A percentile compares a stretch with the other conserved stretches of the same genome.
These are phyloP conservation scores for Chitala chitala DNA, from an alignment of 2,113 vertebrate genomes.

Conservation along the genomic window DNA sequence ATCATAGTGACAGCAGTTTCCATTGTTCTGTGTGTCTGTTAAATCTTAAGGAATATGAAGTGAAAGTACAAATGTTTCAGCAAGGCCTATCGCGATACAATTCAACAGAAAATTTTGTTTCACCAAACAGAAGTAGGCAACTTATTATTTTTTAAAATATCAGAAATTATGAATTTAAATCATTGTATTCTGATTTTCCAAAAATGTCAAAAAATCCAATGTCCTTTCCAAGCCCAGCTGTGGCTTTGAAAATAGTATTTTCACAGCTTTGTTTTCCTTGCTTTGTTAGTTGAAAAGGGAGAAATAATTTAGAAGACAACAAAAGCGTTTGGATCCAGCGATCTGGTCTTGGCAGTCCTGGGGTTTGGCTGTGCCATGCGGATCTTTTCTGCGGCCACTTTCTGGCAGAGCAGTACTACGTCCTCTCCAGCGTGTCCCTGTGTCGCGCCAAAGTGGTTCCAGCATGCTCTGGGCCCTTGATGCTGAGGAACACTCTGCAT, in stretches of 20 bases:
- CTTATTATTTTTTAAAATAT: not conserved
- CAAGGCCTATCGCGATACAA: not conserved
- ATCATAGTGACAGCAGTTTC: not conserved
- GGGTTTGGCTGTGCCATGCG: not conserved
- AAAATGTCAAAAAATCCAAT: not conserved
- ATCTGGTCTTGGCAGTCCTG: not conserved
- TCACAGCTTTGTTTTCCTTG: no score
- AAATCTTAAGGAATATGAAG: not conserved
- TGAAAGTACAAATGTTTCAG: not conserved
- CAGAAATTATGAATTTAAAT: not conserved
- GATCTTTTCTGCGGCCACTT: not conserved
- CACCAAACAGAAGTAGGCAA: no score
- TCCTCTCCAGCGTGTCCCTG: constrained; percentile 23
- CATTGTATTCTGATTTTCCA: not conserved
- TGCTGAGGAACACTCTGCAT: constrained; percentile 26
- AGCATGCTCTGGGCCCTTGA: constrained; percentile 25
- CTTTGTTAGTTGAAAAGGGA: not conserved
- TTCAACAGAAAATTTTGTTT: not conserved
- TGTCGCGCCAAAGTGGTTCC: constrained; percentile 24
- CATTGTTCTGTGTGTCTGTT: not conserved
- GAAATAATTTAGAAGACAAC: not conserved
- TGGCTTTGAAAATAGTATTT: not conserved
- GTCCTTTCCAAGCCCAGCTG: not conserved
- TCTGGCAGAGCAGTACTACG: not conserved
- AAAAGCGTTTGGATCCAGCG: not conserved